Evolutionary conservation across 1,140 invertebrate genomes (phyloP), one percentile per base, ranked within the genome.

Genomic region (Pogonomyrmex barbatus): DNA sequence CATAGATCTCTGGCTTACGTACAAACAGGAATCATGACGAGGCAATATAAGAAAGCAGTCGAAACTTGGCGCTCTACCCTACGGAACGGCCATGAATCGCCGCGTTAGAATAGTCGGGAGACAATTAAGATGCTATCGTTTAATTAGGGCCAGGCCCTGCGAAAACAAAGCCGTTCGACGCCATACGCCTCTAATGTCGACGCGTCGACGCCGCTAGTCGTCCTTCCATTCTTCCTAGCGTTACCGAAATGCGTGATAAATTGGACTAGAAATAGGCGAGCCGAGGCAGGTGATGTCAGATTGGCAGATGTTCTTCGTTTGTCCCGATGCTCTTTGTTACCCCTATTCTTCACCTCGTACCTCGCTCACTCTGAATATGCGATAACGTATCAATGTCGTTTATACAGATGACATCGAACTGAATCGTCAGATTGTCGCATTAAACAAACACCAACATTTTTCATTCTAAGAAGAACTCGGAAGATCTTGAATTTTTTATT

Each of bases 251-350:
- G 81, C 84, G 85, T 87, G 82, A 91, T 92, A 93, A 93, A 93
- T 92, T 93, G 89, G 24, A 88, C 88, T 91, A 91, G 91, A 92
- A 93, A 93, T 93, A 92, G 91, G 91, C 91, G 92, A 93, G 89
- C 54, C 87, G 54, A 42, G 76, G 87, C 93, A 94, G 93, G 93
- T 93, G 93, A 93, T 93, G 89, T 88, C 82, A 90, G 90, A 92
- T 92, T 92, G 91, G 91, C 93, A 94, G 93, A 94, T 94, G 93
- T 93, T 93, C 90, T 87, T 88, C 86, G 83, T 92, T 89, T 85
- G 65, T 68, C 71, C 89, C 90, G 83, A 89, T 39, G 14, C 39
- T 50, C 17, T 77, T 86, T 52, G 65, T 86, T 86, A 76, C 76
- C 75, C 47, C 70, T 65, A 79, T 88, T 89, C 68, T 63, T 83